phyloP scores from a whole-genome alignment of 2,113 vertebrate genomes.

The Cheilinus undulatus region DNA sequence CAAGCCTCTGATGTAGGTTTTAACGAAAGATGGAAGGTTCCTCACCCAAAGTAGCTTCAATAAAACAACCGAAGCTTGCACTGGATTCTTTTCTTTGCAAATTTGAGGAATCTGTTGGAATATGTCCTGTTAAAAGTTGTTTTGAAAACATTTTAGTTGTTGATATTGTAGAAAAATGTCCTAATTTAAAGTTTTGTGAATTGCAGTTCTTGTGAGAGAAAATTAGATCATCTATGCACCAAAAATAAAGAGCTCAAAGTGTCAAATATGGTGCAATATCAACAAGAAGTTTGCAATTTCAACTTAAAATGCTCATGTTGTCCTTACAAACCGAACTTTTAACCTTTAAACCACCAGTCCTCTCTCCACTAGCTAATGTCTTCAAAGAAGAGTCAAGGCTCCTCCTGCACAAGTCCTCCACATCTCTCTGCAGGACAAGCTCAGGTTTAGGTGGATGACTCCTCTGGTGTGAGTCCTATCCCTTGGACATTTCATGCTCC shows the following conservation, averaged over 20 bases:
- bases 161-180: background rate
- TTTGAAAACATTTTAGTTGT: background rate
- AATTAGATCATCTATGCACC: background rate
- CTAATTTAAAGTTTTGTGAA: background rate
- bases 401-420: background rate
- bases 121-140: background rate
- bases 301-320: background rate
- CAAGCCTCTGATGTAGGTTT: background rate
- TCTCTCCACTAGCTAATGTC: too few relatives aligned
- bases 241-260: background rate
- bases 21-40: background rate
- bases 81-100: background rate
- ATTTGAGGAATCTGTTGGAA: background rate
- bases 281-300: background rate
- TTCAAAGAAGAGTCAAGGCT: background rate
- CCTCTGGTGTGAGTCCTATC: background rate
- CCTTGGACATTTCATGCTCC: constrained; percentile 29
- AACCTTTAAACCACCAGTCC: background rate
- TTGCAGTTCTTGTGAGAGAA: background rate
- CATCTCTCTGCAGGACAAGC: background rate
- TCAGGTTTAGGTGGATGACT: background rate
- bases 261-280: background rate
- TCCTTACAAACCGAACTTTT: background rate
- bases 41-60: constrained; percentile 1
- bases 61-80: background rate